Conservation (phyloP, 1,140 invertebrate species). For the Gryllus bimaculatus region DNA sequence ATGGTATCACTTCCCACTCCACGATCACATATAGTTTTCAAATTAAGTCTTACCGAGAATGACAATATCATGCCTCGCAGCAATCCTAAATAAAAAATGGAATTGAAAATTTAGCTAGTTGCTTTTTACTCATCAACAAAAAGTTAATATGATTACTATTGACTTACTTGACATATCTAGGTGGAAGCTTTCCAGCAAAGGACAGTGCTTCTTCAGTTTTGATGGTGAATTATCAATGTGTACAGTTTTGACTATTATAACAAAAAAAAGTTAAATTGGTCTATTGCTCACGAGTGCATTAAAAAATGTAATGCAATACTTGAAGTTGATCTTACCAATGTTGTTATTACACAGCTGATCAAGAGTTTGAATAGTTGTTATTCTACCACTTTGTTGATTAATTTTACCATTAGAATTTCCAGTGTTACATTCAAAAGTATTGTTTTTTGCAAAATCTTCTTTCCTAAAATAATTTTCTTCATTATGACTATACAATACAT, state of each 20-base stretch:
- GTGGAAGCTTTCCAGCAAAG: not conserved
- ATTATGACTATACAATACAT: too few species aligned
- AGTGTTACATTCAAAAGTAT: too few species aligned
- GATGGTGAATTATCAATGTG: not conserved
- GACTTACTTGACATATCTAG: not conserved
- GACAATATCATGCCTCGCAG: slow-evolving; percentile 63
- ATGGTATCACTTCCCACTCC: slow-evolving; percentile 71
- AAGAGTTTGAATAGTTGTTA: not conserved
- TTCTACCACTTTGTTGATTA: too few species aligned
- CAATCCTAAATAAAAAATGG: slow-evolving; percentile 37
- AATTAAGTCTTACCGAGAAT: slow-evolving; percentile 64
- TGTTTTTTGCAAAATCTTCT: too few species aligned
- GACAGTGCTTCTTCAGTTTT: not conserved
- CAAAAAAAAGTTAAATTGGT: not conserved
- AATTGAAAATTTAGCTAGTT: slow-evolving; percentile 2
- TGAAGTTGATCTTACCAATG: not conserved
- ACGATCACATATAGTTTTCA: slow-evolving; percentile 66
- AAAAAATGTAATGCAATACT: not conserved
- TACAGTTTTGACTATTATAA: not conserved
- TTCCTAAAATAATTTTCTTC: too few species aligned
- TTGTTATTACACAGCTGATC: not conserved
- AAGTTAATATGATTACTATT: not conserved
- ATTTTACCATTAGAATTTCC: too few species aligned
- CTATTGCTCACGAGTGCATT: not conserved
- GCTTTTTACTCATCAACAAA: not conserved